Conservation (phyloP, 2,888 invertebrate genomes). For the Clanis bilineata region DNA sequence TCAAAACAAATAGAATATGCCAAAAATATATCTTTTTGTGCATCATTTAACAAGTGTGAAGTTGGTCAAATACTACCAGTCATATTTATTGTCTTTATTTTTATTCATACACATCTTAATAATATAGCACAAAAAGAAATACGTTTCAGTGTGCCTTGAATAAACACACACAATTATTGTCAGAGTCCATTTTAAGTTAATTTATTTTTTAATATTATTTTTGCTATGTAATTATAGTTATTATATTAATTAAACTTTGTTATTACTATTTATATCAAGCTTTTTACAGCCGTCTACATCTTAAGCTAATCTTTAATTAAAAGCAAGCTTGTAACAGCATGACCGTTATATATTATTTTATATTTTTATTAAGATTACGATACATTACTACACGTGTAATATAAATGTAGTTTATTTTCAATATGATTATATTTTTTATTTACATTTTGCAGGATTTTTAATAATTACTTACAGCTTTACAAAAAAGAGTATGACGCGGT, state of each 20-base stretch:
- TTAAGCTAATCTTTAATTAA: too few species aligned
- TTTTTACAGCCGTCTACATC: not conserved
- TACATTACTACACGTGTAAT: too few species aligned
- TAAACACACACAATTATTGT: slow-evolving; percentile 1
- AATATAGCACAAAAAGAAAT: not conserved
- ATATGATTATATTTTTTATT: too few species aligned
- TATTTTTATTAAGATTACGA: too few species aligned
- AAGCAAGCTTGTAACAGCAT: too few species aligned
- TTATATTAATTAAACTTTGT: not conserved
- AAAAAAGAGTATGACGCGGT: too few species aligned
- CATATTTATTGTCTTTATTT: slow-evolving; percentile 40
- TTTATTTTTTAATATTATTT: not conserved
- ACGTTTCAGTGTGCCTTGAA: not conserved
- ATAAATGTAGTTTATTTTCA: too few species aligned
- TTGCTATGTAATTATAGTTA: not conserved
- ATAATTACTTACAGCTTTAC: too few species aligned
- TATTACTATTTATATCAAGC: not conserved
- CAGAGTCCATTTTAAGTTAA: not conserved
- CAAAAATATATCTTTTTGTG: slow-evolving; percentile 29
- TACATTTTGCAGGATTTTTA: too few species aligned
- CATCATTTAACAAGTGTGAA: slow-evolving; percentile 42
- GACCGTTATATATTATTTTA: too few species aligned
- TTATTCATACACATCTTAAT: not conserved
- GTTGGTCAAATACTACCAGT: slow-evolving; percentile 39
- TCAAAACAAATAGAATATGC: not conserved